Evolutionary conservation across 2,113 vertebrate species (phyloP), one percentile per base, ranked within the genome.

Genomic region (Cyphomyrus plagiostoma): DNA sequence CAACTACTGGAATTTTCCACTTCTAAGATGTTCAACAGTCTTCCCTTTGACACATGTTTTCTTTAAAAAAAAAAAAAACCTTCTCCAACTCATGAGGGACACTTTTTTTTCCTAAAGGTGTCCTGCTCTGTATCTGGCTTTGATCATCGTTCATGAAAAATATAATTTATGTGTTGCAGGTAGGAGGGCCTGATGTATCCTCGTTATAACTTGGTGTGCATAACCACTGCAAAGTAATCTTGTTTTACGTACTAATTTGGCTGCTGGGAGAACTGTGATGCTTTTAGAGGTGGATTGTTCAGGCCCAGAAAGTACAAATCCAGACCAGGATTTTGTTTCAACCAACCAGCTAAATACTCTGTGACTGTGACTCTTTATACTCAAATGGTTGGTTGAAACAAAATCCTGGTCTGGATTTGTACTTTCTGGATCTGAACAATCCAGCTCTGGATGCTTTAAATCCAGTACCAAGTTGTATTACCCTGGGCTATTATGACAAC

Each of bases 141-240:
- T 89, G 90, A 92, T 90, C 90, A 91, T 88, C 50, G 88, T 70
- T 86, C 89, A 42, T 91, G 86, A 89, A 87, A 85, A 92, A 90
- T 85, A 89, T 87, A 45, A 90, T 91, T 90, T 88, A 90, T 80
- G 30, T 49, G 84, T 8, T n/a, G 8, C 8, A 84, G 77, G 45
- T 23, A 89, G 17, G 10, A 30, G 66, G 35, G 17, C 26, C 17
- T 77, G 86, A 70, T 50, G 70, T 77, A 62, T 88, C 62, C 49
- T 49, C 56, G 13, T 62, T 62, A 7, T 19, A 39, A 77, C 70
- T 15, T 39, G 15, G 70, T 39, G 26, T 19, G 35, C 35, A 35
- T 80, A 42, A 80, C 74, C 74, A 39, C 39, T 7, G 39, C 74
- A 80, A 80, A 80, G 74, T 80, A 39, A 42, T 80, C 39, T 80